A percentile compares a stretch with the other conserved stretches of the same genome.
These are phyloP conservation scores for Rhyacophila brunnea DNA, from an alignment of 1,140 invertebrate species.

Conservation along the genomic window DNA sequence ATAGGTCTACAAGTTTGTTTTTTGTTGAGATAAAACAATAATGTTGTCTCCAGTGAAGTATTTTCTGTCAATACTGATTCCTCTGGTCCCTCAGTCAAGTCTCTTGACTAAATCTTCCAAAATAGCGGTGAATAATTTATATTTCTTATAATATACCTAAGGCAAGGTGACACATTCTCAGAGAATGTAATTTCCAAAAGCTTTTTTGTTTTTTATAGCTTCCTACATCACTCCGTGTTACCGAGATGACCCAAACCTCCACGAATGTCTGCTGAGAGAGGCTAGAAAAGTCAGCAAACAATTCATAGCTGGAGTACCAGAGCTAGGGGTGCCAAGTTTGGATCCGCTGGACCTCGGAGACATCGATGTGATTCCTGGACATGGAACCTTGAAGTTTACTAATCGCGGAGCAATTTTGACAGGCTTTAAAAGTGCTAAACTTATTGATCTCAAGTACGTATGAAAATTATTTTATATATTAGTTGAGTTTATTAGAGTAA, in stretches of 20 bases:
- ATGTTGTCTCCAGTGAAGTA: too few species aligned
- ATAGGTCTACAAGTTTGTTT: too few species aligned
- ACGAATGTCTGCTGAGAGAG: conserved; percentile 43
- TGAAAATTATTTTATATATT: not conserved
- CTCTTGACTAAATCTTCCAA: too few species aligned
- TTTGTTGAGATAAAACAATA: too few species aligned
- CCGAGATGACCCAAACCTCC: conserved; percentile 41
- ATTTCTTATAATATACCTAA: too few species aligned
- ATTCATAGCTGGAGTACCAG: conserved; percentile 52
- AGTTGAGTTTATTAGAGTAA: too few species aligned
- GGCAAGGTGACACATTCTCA: too few species aligned
- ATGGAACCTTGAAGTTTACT: not conserved
- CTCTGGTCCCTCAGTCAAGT: too few species aligned
- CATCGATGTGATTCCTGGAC: conserved; percentile 8
- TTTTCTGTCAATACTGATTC: too few species aligned
- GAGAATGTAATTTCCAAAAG: too few species aligned
- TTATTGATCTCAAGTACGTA: conserved; percentile 8
- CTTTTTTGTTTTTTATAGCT: conserved; percentile 39
- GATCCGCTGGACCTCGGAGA: conserved; percentile 53
- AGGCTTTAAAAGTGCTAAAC: not conserved
- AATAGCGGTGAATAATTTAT: too few species aligned
- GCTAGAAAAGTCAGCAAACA: conserved; percentile 47
- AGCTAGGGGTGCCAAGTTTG: conserved; percentile 54
- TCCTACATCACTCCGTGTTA: conserved; percentile 43
- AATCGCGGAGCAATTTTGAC: not conserved